Percentiles rank a stretch among this genome's conserved stretches.
Evolutionary conservation across 2,113 vertebrate species (phyloP).

Genomic region (rat (Rattus norvegicus)): GRCr8 NC_086035.1:9883501-9884000

Average conservation of each 20-base stretch:
- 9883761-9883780: neutral
- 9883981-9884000: neutral
- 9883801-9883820: neutral
- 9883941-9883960: neutral
- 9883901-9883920: neutral
- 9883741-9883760: too few species aligned
- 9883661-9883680: neutral
- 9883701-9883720: too few species aligned
- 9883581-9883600: neutral
- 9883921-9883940: too few species aligned
- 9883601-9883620: neutral
- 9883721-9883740: accelerated
- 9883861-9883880: neutral
- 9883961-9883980: neutral
- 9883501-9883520: neutral
- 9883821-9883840: neutral
- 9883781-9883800: neutral
- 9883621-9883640: neutral
- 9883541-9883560: neutral
- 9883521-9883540: neutral
- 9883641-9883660: neutral
- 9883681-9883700: neutral
- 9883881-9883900: neutral
- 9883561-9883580: neutral
- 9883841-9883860: neutral